Evolutionary conservation across 2,113 vertebrate genomes (phyloP).

Genomic region (Cavia aperea): DNA sequence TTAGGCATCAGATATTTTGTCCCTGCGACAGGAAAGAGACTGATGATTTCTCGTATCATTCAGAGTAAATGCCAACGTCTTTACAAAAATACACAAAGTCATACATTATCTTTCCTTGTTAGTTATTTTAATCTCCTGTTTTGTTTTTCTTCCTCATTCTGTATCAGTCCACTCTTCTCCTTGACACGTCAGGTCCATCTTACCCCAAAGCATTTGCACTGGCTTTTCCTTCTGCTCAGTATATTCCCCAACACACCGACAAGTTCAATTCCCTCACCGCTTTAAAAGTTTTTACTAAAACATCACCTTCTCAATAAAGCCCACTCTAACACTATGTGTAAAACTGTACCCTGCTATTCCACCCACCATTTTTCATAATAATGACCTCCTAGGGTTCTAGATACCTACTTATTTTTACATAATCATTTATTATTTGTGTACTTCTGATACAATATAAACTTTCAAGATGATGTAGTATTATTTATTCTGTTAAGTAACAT

Average conservation of each 20-base stretch:
- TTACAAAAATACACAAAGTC: background rate
- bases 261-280: background rate
- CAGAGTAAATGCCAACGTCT: background rate
- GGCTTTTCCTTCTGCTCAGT: background rate
- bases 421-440: background rate
- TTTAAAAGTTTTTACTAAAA: background rate
- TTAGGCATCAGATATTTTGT: background rate
- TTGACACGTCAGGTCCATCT: background rate
- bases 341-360: background rate
- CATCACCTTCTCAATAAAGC: background rate
- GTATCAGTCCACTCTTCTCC: background rate
- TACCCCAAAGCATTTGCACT: background rate
- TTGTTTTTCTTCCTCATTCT: background rate
- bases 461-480: too few relatives aligned
- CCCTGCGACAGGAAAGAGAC: background rate
- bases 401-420: background rate
- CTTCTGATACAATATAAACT: background rate
- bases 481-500: background rate
- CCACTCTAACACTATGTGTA: background rate
- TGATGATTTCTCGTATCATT: background rate
- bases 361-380: background rate
- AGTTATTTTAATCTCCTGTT: background rate
- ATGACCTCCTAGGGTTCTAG: background rate
- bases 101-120: background rate
- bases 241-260: background rate